Evolutionary conservation across 2,888 invertebrate genomes (phyloP).

Genomic region (Zootermopsis nevadensis): DNA sequence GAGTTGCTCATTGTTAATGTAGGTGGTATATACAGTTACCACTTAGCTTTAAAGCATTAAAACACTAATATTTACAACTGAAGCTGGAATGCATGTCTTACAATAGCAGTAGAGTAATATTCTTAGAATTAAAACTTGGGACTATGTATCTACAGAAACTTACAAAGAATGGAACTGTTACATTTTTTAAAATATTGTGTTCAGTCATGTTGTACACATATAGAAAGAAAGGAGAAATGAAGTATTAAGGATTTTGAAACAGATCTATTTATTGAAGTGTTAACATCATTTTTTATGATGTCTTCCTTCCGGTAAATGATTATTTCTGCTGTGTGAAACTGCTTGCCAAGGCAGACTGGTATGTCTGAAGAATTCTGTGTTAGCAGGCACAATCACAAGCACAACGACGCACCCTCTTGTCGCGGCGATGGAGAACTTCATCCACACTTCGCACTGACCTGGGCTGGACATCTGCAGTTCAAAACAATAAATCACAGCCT

Average conservation of each 20-base stretch:
- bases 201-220: neutral
- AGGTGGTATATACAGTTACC: too few species aligned
- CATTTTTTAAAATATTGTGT: neutral
- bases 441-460: conserved; percentile 77
- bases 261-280: neutral
- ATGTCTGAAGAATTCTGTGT: neutral
- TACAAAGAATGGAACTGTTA: neutral
- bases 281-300: neutral
- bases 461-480: conserved; percentile 80
- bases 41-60: too few species aligned
- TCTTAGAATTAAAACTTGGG: conserved; percentile 13
- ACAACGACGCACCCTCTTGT: conserved; percentile 79
- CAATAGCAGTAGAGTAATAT: neutral
- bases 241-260: conserved; percentile 6
- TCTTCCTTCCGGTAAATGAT: neutral
- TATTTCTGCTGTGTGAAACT: neutral
- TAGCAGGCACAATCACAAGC: conserved; percentile 79
- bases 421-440: conserved; percentile 64
- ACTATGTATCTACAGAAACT: neutral
- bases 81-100: neutral
- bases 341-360: neutral
- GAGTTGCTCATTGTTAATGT: too few species aligned
- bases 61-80: conserved; percentile 25
- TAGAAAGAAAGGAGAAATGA: neutral
- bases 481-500: conserved; percentile 47